Evolutionary conservation across 2,888 invertebrate genomes (phyloP), one percentile per base, ranked within the genome.

Genomic region (Scrobipalpa costella): DNA sequence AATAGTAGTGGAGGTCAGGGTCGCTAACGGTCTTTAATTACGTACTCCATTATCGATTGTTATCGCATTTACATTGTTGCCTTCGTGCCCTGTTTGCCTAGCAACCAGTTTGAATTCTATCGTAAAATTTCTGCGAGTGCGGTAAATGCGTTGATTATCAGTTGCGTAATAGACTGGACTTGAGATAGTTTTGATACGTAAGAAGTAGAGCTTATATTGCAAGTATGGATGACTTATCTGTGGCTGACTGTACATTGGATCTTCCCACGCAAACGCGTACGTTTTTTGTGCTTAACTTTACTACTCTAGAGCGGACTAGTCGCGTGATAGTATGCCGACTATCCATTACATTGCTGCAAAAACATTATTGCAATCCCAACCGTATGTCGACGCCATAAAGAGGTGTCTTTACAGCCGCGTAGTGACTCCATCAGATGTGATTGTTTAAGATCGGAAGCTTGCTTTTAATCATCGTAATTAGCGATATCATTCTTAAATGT

Each of bases 281-380:
- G 49, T 52, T 66, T 66, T 66, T 66, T 66, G 57, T 62, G 40
- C 34, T 27, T 15, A 17, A 40, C 52, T 36, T 44, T 44, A 44
- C n/a, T 15, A n/a, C 44, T 34, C 57, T 15, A 19, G 57, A 61
- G 34, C 11, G 33, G 50, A 55, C 52, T 58, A 38, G 57, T 66
- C 64, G 66, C 66, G 66, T 66, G 66, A 62, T 64, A 15, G 49
- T 59, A 61, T 64, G 64, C 60, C 7, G 64, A 62, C 62, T 60
- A 63, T 65, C 60, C 36, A 49, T 62, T 64, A 33, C 61, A 57
- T 19, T n/a, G 2, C 38, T 8, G 19, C 40, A 34, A 61, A 34
- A 49, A 40, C 19, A 1, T 34, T 49, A 49, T 47, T 15, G n/a
- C 9, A 44, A 49, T 17, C 21, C 7, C 17, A 62, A 62, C 40